Evolutionary conservation across 2,797 vertebrate species (phyloP), one percentile per base, ranked within the genome.

Genomic region (Eulemur albifrons): DNA sequence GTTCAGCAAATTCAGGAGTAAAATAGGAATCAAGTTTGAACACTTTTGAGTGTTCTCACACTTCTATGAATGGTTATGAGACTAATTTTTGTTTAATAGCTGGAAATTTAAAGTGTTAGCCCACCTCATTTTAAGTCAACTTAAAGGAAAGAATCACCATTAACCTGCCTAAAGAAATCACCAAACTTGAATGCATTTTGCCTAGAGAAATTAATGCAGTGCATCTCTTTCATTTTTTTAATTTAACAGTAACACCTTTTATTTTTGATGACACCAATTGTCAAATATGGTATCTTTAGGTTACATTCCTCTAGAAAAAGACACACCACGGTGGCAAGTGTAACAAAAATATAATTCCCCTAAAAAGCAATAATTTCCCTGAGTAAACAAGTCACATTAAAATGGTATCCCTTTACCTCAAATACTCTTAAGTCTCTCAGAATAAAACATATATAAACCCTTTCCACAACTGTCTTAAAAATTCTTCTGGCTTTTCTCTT

Each of bases 261-360:
- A 77, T 83, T 95, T 95, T 93, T 89, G 79, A 94, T 91, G 83
- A 84, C 40, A 94, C 61, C 45, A 83, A 69, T n/a, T 93, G 76
- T 83, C 79, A 91, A 72, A 89, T 75, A 48, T 27, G 38, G 70
- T 75, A 82, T 89, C 80, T 92, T 93, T 73, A 94, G 77, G 65
- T 90, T 93, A 92, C 72, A 97, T n/a, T 93, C 91, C 65, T 88
- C 82, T 48, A 95, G 70, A 94, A 96, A 96, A 90, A 93, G 48
- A 35, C 40, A 86, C 17, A 86, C 50, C 75, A 80, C 30, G 23
- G 14, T 72, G 61, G 72, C 80, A 82, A 86, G 91, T 61, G 10
- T 77, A 93, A 84, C 38, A 80, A 54, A 95, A 94, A 30, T 86
- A 92, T 57, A 83, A 95, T 92, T 96, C 61, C 43, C 63, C 95